A percentile compares a stretch with the other conserved stretches of the same genome.
phyloP scores from a whole-genome alignment of 2,888 invertebrate species.

The Palloptera scutellata region DNA sequence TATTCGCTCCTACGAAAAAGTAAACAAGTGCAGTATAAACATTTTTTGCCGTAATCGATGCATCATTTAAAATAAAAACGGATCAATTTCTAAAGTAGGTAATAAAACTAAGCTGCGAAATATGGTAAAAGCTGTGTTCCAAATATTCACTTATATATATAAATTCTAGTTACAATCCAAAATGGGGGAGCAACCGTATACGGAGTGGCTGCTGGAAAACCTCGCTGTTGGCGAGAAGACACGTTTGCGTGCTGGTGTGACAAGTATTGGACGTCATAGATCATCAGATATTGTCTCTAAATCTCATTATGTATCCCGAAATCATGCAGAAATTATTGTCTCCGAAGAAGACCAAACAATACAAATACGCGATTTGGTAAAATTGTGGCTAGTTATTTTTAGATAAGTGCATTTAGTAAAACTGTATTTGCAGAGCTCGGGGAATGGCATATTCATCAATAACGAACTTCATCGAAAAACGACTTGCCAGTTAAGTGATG shows the following conservation, averaged over 20 bases:
- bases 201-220: constrained; percentile 46
- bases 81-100: too few species aligned
- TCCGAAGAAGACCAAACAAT: constrained; percentile 39
- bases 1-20: too few species aligned
- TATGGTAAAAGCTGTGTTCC: too few species aligned
- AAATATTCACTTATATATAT: too few species aligned
- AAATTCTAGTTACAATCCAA: too few species aligned
- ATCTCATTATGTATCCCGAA: constrained; percentile 49
- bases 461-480: constrained; percentile 24
- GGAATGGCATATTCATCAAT: constrained; percentile 58
- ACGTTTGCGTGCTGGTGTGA: constrained; percentile 46
- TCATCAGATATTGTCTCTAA: constrained; percentile 42
- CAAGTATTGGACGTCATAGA: constrained; percentile 50
- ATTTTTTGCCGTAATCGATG: too few species aligned
- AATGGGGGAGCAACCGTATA: constrained; percentile 32
- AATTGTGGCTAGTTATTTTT: constrained; percentile 5
- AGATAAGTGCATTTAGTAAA: constrained; percentile 15
- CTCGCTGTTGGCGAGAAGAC: constrained; percentile 39
- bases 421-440: constrained; percentile 44
- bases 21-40: too few species aligned
- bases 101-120: too few species aligned
- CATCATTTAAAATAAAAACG: too few species aligned
- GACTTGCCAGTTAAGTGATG: constrained; percentile 20
- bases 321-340: constrained; percentile 52
- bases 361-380: constrained; percentile 49